These are phyloP conservation scores for Prochilodus magdalenae DNA, from an alignment of 2,113 vertebrate species.

Conservation along the genomic window DNA sequence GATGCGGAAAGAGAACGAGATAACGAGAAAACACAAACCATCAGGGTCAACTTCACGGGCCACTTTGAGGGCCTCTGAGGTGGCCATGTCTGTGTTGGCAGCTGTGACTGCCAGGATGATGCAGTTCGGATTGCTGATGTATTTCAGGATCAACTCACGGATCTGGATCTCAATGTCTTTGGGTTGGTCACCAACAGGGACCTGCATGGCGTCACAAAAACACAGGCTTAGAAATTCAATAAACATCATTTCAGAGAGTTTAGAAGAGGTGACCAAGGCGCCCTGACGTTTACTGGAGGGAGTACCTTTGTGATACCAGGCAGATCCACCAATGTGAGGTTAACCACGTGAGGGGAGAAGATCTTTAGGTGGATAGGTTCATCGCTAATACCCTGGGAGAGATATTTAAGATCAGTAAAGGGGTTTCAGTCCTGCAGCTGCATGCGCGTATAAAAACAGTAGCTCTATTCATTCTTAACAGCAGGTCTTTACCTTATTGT, in stretches of 20 bases:
- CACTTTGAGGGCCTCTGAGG: constrained; percentile 96
- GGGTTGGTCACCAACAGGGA: constrained; percentile 96
- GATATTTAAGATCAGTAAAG: background rate
- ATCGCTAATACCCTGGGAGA: constrained; percentile 90
- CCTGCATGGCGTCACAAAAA: constrained; percentile 71
- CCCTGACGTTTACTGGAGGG: background rate
- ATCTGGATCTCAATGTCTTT: constrained; percentile 98
- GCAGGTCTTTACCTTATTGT: constrained; percentile 86
- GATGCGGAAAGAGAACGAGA: background rate
- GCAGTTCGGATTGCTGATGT: constrained; percentile 97
- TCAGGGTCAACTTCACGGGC: constrained; percentile 95
- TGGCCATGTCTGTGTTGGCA: constrained; percentile 98
- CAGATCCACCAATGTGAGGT: constrained; percentile 96
- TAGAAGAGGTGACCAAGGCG: background rate
- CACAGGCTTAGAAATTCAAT: background rate
- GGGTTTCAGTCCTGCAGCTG: background rate
- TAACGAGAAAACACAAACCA: constrained; percentile 76
- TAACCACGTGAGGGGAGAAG: constrained; percentile 95
- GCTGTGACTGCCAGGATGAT: constrained; percentile 98
- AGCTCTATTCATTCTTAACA: background rate
- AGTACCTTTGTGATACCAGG: constrained; percentile 97
- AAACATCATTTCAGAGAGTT: background rate
- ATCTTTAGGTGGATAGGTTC: constrained; percentile 98
- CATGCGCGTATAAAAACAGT: too few species aligned
- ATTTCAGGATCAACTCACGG: constrained; percentile 90